Evolutionary conservation across 2,888 invertebrate species (phyloP).

Genomic region (Lasioglossum pauxillum): DNA sequence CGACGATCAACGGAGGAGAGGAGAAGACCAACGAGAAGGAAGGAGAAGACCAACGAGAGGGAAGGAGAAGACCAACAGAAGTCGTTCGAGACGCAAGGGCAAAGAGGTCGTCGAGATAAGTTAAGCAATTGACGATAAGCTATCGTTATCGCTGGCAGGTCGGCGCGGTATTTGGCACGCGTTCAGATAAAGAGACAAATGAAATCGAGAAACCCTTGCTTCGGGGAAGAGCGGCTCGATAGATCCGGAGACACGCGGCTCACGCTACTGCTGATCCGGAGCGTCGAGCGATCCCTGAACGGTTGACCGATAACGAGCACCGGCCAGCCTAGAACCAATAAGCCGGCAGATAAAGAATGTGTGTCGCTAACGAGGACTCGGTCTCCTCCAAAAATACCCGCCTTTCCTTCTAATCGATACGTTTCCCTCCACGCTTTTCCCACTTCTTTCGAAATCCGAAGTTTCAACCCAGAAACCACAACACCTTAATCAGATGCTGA

Average conservation of each 20-base stretch:
- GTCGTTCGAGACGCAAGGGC: conserved; percentile 63
- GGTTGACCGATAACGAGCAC: conserved; percentile 30
- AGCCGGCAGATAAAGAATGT: conserved; percentile 49
- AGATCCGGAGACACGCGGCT: conserved; percentile 20
- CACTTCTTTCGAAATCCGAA: background rate
- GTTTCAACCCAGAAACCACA: background rate
- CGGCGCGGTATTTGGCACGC: conserved; percentile 67
- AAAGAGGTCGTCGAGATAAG: conserved; percentile 74
- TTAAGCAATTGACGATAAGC: conserved; percentile 74
- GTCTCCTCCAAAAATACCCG: background rate
- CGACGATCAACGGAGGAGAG: background rate
- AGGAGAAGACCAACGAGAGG: conserved; percentile 23
- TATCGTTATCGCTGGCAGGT: conserved; percentile 68
- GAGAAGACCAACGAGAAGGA: conserved; percentile 16
- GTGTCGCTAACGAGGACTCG: conserved; percentile 26
- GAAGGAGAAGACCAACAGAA: conserved; percentile 31
- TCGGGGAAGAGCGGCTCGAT: conserved; percentile 10
- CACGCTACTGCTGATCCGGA: background rate
- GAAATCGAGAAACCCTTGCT: conserved; percentile 50
- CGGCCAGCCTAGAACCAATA: conserved; percentile 30
- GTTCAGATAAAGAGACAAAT: conserved; percentile 63
- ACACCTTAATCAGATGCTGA: background rate
- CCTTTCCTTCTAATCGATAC: background rate
- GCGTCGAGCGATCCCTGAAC: background rate
- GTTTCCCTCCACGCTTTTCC: background rate